A percentile compares a stretch with the other conserved stretches of the same genome.
Conservation (phyloP, 2,888 invertebrate genomes). For the Chydorus sphaericus region DNA sequence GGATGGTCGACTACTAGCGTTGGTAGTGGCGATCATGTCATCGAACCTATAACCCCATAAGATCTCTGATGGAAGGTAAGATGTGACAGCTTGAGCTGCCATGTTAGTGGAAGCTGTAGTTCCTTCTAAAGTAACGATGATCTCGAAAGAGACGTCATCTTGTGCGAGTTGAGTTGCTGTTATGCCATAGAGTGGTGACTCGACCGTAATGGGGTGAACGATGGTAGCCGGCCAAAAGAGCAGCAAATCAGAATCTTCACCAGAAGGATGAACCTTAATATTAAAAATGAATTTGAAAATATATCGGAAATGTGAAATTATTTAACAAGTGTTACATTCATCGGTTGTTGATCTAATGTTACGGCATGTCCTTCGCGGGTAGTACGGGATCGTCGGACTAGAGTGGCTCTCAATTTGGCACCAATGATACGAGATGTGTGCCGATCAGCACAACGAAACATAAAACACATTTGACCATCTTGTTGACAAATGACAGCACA, state of each 20-base stretch:
- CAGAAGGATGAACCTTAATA: not conserved
- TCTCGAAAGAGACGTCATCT: not conserved
- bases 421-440: not conserved
- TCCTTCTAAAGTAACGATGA: not conserved
- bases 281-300: too few species aligned
- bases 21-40: not conserved
- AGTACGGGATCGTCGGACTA: not conserved
- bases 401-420: not conserved
- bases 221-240: not conserved
- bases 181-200: not conserved
- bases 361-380: not conserved
- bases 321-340: too few species aligned
- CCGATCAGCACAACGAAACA: not conserved
- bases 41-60: not conserved
- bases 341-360: not conserved
- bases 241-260: conserved; percentile 12
- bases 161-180: conserved; percentile 8
- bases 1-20: not conserved
- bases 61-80: conserved; percentile 18
- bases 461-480: not conserved
- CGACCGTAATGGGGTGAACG: not conserved
- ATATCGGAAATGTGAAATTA: too few species aligned
- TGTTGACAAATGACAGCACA: not conserved
- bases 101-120: not conserved
- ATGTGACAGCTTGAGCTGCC: not conserved